Conservation (phyloP, 2,113 vertebrate genomes). For the Eidolon helvum region DNA sequence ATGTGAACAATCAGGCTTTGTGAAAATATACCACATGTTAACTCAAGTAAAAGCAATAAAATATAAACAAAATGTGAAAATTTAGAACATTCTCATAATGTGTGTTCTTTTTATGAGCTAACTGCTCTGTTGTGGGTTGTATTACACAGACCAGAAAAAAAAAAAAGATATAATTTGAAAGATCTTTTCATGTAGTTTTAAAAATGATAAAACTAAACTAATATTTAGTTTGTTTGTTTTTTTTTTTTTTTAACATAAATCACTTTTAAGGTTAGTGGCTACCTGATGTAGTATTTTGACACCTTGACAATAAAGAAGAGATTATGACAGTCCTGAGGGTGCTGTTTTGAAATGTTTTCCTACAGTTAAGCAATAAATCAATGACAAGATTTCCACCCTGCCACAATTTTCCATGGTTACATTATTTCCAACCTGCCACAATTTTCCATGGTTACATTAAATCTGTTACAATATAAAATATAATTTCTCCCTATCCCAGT, state of each 20-base stretch:
- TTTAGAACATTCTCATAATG: conserved; percentile 71
- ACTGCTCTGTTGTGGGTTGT: conserved; percentile 76
- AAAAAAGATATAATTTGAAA: conserved; percentile 67
- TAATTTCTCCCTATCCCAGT: conserved; percentile 69
- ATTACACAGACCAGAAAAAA: conserved; percentile 43
- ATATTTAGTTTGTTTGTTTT: conserved; percentile 77
- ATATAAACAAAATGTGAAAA: conserved; percentile 58
- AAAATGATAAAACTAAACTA: conserved; percentile 78
- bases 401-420: conserved; percentile 72
- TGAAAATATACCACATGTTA: conserved; percentile 60
- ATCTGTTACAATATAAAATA: conserved; percentile 70
- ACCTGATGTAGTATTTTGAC: conserved; percentile 69
- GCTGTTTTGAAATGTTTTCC: conserved; percentile 76
- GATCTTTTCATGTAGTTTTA: conserved; percentile 73
- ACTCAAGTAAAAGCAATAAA: conserved; percentile 70
- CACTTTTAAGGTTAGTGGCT: conserved; percentile 79
- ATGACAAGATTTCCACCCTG: conserved; percentile 74
- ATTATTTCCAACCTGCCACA: conserved; percentile 72
- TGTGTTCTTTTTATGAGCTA: conserved; percentile 70
- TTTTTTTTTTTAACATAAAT: conserved; percentile 76
- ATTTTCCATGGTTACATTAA: conserved; percentile 75
- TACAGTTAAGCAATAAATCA: conserved; percentile 79
- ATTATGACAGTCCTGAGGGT: conserved; percentile 60
- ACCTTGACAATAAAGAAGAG: conserved; percentile 80
- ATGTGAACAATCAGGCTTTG: conserved; percentile 62